Conservation (phyloP, 2,113 vertebrate genomes). For the Sylvilagus bachmani region DNA sequence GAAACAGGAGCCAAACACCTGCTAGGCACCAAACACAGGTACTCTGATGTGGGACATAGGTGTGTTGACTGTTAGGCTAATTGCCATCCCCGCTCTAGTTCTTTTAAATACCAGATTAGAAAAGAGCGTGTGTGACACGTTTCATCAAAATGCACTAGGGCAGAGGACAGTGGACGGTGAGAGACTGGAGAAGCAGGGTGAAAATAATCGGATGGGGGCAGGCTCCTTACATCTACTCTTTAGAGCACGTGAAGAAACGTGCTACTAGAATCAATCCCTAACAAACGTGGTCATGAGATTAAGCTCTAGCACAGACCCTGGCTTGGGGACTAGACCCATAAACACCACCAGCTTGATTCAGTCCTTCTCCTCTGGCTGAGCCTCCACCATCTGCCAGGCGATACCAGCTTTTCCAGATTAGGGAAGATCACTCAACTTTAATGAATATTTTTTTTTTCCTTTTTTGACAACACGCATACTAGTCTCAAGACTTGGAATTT, state of each 20-base stretch:
- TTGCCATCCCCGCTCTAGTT: no score
- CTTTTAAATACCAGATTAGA: neutral
- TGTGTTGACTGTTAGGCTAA: no score
- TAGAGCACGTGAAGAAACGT: neutral
- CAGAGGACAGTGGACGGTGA: neutral
- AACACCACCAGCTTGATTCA: neutral
- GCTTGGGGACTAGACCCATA: neutral
- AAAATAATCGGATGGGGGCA: neutral
- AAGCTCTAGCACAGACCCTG: neutral
- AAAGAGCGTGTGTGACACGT: neutral
- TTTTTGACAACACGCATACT: no score
- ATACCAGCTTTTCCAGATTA: neutral
- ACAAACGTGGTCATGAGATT: neutral
- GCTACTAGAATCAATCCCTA: neutral
- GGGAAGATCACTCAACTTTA: neutral
- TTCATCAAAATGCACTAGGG: neutral
- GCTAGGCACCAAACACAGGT: no score
- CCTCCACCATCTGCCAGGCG: neutral
- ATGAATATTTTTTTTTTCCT: neutral
- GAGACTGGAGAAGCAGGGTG: neutral
- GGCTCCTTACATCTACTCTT: neutral
- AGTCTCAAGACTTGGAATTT: neutral
- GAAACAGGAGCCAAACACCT: no score
- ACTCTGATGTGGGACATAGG: no score
- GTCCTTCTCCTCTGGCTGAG: neutral